Percentiles rank a stretch among this genome's conserved stretches.
Evolutionary conservation across 2,888 invertebrate species (phyloP).

Genomic region (Dyspetes luteomarginatus): DNA sequence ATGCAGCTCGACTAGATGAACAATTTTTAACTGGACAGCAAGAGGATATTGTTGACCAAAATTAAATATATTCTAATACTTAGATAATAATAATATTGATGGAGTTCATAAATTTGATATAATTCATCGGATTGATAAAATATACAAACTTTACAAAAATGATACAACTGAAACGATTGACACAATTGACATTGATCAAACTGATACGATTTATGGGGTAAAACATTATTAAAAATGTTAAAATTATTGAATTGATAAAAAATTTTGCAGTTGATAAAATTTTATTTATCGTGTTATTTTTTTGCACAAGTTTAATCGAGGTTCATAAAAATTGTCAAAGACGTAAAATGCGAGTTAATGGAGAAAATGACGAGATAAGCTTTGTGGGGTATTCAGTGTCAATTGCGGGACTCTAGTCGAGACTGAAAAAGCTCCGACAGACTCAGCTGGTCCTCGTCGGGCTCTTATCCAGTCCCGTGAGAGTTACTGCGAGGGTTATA

Average conservation of each 20-base stretch:
- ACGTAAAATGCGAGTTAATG: conserved; percentile 22
- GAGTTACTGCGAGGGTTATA: conserved; percentile 58
- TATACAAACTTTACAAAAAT: neutral
- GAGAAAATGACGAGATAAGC: conserved; percentile 54
- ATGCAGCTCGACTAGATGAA: no score
- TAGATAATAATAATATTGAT: neutral
- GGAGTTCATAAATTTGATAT: neutral
- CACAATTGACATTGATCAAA: no score
- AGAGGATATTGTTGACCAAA: neutral
- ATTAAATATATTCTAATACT: neutral
- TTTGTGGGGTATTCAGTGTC: conserved; percentile 41
- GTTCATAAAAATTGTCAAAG: neutral
- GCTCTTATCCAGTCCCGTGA: conserved; percentile 74
- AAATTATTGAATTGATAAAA: neutral
- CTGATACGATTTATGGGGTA: no score
- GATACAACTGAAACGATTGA: no score
- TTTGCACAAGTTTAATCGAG: neutral
- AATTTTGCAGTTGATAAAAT: no score
- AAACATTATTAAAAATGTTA: no score
- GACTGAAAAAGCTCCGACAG: conserved; percentile 70
- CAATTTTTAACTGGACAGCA: no score
- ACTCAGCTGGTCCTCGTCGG: conserved; percentile 78
- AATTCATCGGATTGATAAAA: neutral
- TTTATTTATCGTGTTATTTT: neutral
- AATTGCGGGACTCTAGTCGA: conserved; percentile 15